phyloP scores from a whole-genome alignment of 1,140 invertebrate species.

The Bombyx mori region DNA sequence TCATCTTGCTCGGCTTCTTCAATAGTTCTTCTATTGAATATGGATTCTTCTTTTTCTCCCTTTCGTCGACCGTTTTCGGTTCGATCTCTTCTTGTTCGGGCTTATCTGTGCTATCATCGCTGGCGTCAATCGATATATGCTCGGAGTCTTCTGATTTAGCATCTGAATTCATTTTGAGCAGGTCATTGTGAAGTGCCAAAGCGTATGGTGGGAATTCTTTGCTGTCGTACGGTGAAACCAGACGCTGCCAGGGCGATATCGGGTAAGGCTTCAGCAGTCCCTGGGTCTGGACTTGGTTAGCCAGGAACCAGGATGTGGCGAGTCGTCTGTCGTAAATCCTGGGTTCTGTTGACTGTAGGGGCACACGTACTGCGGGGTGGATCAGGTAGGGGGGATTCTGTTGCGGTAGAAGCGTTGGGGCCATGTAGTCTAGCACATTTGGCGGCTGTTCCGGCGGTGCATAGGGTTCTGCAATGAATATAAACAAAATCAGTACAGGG shows the following conservation, averaged over 20 bases:
- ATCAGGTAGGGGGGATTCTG: conserved; percentile 58
- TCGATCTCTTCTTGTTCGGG: conserved; percentile 73
- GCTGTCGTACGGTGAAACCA: conserved; percentile 68
- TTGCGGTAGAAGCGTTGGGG: conserved; percentile 29
- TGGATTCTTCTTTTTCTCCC: conserved; percentile 80
- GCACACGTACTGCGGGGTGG: conserved; percentile 48
- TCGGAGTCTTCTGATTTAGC: conserved; percentile 61
- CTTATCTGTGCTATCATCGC: conserved; percentile 75
- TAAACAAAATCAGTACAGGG: background rate
- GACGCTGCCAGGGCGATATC: conserved; percentile 68
- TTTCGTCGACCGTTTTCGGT: conserved; percentile 35
- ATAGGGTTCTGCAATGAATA: conserved; percentile 59
- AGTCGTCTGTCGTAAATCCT: conserved; percentile 67
- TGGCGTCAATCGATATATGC: conserved; percentile 70
- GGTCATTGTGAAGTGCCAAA: conserved; percentile 44
- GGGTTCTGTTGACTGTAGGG: conserved; percentile 38
- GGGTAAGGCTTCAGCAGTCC: conserved; percentile 58
- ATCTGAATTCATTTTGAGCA: conserved; percentile 48
- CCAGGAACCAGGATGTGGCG: conserved; percentile 72
- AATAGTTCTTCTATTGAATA: conserved; percentile 90
- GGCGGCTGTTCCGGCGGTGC: conserved; percentile 43
- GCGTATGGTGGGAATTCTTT: conserved; percentile 59
- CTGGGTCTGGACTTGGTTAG: conserved; percentile 65
- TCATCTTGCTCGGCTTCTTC: conserved; percentile 80
- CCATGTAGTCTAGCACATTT: conserved; percentile 59